A percentile compares a stretch with the other conserved stretches of the same genome.
Evolutionary conservation across 2,888 invertebrate genomes (phyloP).

Genomic region (Epistrophe grossulariae): DNA sequence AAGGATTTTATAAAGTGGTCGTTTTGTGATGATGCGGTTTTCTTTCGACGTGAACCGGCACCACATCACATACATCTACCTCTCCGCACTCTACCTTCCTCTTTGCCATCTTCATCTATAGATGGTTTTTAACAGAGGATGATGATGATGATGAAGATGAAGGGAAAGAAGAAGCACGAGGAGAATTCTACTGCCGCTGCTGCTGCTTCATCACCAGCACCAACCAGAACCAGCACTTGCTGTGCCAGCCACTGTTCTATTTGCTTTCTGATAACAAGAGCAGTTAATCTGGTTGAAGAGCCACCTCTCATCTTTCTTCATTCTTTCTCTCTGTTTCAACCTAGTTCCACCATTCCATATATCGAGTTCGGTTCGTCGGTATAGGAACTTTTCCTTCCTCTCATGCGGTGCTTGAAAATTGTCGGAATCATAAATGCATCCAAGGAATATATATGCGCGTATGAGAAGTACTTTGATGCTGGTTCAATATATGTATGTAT

Average conservation of each 20-base stretch:
- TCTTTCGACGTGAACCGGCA: constrained; percentile 71
- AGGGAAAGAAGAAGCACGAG: neutral
- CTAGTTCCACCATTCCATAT: neutral
- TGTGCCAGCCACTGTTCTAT: constrained; percentile 62
- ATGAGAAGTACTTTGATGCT: constrained; percentile 31
- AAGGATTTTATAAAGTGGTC: constrained; percentile 74
- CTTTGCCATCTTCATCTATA: constrained; percentile 19
- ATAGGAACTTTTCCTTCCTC: constrained; percentile 14
- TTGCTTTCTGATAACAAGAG: constrained; percentile 74
- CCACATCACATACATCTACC: constrained; percentile 44
- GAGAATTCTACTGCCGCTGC: neutral
- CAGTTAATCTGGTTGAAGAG: constrained; percentile 75
- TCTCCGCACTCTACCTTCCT: neutral
- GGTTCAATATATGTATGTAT: constrained; percentile 11
- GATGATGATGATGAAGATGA: neutral
- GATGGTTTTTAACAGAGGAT: neutral
- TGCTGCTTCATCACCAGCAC: constrained; percentile 30
- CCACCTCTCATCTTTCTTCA: constrained; percentile 17
- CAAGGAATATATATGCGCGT: constrained; percentile 41
- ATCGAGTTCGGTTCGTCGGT: constrained; percentile 2
- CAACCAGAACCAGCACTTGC: constrained; percentile 29
- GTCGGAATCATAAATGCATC: constrained; percentile 74
- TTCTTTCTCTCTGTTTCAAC: neutral
- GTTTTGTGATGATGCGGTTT: constrained; percentile 76
- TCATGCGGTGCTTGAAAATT: constrained; percentile 62